These are phyloP conservation scores for Drosophila lacicola DNA, from an alignment of 2,888 invertebrate genomes.

Conservation along the genomic window DNA sequence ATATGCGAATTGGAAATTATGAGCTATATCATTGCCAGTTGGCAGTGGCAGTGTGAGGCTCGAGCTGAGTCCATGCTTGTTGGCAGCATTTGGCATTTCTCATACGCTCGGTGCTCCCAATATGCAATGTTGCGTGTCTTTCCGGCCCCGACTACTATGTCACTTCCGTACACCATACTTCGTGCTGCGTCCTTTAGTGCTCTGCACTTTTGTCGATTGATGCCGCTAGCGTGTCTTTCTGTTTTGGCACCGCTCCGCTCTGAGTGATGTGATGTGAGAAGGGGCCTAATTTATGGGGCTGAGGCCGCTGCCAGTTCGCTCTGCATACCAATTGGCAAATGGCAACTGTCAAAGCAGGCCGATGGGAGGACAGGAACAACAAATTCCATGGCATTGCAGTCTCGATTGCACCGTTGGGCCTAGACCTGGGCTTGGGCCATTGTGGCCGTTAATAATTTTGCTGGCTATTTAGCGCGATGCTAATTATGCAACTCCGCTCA, in stretches of 20 bases:
- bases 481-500: conserved; percentile 67
- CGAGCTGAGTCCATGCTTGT: conserved; percentile 20
- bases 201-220: conserved; percentile 69
- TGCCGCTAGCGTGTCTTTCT: conserved; percentile 66
- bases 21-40: conserved; percentile 66
- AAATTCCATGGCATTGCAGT: conserved; percentile 52
- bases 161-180: conserved; percentile 50
- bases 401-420: conserved; percentile 37
- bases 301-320: conserved; percentile 19
- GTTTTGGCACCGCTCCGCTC: conserved; percentile 37
- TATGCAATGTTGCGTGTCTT: conserved; percentile 78
- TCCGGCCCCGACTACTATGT: conserved; percentile 52
- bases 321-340: conserved; percentile 60
- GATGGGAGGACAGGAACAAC: conserved; percentile 13
- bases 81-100: conserved; percentile 69
- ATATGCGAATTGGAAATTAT: conserved; percentile 73
- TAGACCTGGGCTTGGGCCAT: conserved; percentile 9
- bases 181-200: conserved; percentile 22
- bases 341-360: conserved; percentile 67
- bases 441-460: conserved; percentile 51
- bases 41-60: conserved; percentile 34
- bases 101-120: conserved; percentile 75
- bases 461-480: conserved; percentile 45
- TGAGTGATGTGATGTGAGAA: conserved; percentile 55
- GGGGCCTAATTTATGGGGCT: conserved; percentile 61